A percentile compares a stretch with the other conserved stretches of the same genome.
These are phyloP conservation scores for Atopsyche davidsoni DNA, from an alignment of 1,140 invertebrate species.

Conservation along the genomic window DNA sequence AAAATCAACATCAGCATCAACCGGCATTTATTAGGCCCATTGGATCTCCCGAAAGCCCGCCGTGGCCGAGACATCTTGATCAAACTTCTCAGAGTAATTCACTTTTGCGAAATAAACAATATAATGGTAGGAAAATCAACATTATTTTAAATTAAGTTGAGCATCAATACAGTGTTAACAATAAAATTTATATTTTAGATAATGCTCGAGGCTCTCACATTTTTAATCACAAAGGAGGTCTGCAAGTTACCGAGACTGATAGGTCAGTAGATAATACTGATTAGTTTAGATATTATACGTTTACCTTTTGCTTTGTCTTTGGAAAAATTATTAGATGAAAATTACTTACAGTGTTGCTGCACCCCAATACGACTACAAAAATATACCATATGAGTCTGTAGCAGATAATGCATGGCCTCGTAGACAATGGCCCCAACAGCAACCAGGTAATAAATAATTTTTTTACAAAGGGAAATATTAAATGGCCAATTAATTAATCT, in stretches of 20 bases:
- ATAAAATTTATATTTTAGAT: slow-evolving; percentile 16
- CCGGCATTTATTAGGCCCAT: slow-evolving; percentile 26
- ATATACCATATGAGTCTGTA: slow-evolving; percentile 23
- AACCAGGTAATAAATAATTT: slow-evolving; percentile 15
- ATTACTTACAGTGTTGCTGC: slow-evolving; percentile 20
- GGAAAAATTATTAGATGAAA: background rate
- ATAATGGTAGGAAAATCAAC: slow-evolving; percentile 18
- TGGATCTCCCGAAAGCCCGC: slow-evolving; percentile 16
- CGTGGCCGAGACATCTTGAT: slow-evolving; percentile 25
- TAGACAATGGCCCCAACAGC: slow-evolving; percentile 23
- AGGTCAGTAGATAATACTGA: slow-evolving; percentile 33
- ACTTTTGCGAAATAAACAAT: slow-evolving; percentile 20
- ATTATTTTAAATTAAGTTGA: background rate
- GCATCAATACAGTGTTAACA: background rate
- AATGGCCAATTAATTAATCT: slow-evolving; percentile 1
- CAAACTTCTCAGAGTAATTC: slow-evolving; percentile 21
- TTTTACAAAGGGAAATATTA: background rate
- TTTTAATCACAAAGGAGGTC: slow-evolving; percentile 61
- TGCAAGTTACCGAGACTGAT: slow-evolving; percentile 51
- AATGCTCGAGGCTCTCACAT: slow-evolving; percentile 44
- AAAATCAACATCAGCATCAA: slow-evolving; percentile 19
- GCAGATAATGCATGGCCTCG: slow-evolving; percentile 26
- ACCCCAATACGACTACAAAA: slow-evolving; percentile 26
- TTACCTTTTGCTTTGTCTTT: background rate
- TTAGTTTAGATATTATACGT: background rate